Evolutionary conservation across 2,888 invertebrate genomes (phyloP), one percentile per base, ranked within the genome.

Genomic region (Pogonocherus hispidulus): DNA sequence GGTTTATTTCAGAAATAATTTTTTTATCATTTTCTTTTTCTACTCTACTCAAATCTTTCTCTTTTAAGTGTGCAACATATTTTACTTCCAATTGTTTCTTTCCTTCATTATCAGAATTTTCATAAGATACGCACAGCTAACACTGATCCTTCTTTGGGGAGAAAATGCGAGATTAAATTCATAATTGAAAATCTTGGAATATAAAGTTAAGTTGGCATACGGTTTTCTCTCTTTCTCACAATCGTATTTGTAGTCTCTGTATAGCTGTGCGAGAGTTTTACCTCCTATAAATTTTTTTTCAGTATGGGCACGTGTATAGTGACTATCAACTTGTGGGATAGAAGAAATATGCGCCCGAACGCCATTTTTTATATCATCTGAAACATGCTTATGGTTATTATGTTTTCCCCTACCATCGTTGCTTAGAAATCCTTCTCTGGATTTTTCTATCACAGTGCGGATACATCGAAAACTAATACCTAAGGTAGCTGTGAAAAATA

Each of bases 71-170:
- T 16, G n/a, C n/a, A n/a, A n/a, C n/a, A n/a, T n/a, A n/a, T n/a
- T n/a, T n/a, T n/a, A n/a, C n/a, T n/a, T n/a, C n/a, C n/a, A n/a
- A n/a, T n/a, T n/a, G n/a, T n/a, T n/a, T 16, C 32, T 66, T 69
- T 32, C 46, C 65, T 22, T 63, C 44, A n/a, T n/a, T n/a, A 44
- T 56, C 22, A 20, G 66, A 55, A 56, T 70, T 67, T 41, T 67
- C 19, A 46, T 63, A 70, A 14, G 63, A 51, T 19, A 20, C 44
- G 22, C 67, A 70, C 20, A 20, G 14, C 32, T 57, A 51, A 63
- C 70, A 67, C 41, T 66, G 63, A 19, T 66, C 69, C 32, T 69
- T 69, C 22, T 69, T 69, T 22, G 69, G 70, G 37, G 37, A n/a
- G 47, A 57, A 67, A 70, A 70, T 11, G 67, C 41, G 9, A 70